Evolutionary conservation across 2,888 invertebrate species (phyloP).

Genomic region (Sphaeridia pumilis): DNA sequence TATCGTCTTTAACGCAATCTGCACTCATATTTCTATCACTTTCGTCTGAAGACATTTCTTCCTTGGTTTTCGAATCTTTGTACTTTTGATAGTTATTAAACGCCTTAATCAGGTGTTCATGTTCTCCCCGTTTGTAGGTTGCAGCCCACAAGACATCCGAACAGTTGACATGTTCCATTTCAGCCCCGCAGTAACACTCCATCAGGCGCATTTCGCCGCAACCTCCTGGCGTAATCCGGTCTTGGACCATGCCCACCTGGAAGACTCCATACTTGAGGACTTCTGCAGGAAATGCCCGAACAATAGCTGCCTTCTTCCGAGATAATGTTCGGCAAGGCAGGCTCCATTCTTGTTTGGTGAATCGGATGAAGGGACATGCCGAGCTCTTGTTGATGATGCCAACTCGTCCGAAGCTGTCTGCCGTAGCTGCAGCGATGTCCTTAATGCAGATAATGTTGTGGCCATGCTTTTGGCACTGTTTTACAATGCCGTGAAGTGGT

Average conservation of each 20-base stretch:
- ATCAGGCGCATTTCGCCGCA: conserved; percentile 10
- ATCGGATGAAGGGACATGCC: conserved; percentile 4
- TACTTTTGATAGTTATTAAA: conserved; percentile 6
- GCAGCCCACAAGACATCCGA: conserved; percentile 9
- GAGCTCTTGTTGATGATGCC: conserved; percentile 13
- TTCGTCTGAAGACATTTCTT: too few relatives aligned
- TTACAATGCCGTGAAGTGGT: not conserved
- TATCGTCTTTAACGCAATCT: not conserved
- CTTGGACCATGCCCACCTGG: conserved; percentile 8
- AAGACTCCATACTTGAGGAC: conserved; percentile 10
- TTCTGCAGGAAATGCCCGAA: conserved; percentile 9
- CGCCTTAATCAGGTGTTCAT: not conserved
- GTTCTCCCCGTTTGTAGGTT: conserved; percentile 12
- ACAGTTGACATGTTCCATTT: conserved; percentile 1
- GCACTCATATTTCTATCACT: too few relatives aligned
- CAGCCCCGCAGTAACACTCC: conserved; percentile 6
- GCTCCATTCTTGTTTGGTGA: conserved; percentile 12
- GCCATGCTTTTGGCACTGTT: conserved; percentile 3
- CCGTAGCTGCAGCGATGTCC: not conserved
- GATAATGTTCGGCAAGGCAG: not conserved
- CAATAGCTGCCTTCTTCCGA: not conserved
- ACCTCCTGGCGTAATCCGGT: not conserved
- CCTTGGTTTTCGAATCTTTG: not conserved
- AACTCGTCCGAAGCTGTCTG: conserved; percentile 11
- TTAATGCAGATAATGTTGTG: conserved; percentile 2